These are phyloP conservation scores for Hyppa rectilinea DNA, from an alignment of 2,888 invertebrate species.

Conservation along the genomic window DNA sequence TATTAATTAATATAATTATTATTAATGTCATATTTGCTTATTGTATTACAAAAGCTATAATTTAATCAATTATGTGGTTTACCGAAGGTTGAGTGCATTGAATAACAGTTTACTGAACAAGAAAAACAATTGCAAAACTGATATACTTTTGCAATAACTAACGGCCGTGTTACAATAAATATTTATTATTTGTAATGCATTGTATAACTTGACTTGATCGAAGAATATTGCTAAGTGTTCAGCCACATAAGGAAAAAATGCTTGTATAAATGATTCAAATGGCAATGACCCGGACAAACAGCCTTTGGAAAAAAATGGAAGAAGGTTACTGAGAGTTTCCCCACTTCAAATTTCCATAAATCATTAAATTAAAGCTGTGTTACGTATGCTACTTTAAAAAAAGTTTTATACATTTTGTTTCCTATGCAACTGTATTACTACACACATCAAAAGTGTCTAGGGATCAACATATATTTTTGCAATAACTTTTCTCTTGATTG, in stretches of 20 bases:
- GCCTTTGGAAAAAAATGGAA: background rate
- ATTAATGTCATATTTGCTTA: background rate
- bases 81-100: constrained; percentile 2
- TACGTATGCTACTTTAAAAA: background rate
- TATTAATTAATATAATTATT: no score
- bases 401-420: background rate
- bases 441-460: no score
- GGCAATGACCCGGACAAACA: background rate
- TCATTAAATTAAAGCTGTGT: background rate
- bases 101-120: background rate
- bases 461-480: no score
- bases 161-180: background rate
- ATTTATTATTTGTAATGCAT: background rate
- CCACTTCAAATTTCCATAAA: no score
- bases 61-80: constrained; percentile 33
- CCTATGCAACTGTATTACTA: no score
- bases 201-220: background rate
- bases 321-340: background rate
- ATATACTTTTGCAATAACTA: constrained; percentile 2
- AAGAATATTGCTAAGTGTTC: background rate
- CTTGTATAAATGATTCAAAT: background rate
- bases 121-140: constrained; percentile 16
- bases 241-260: constrained; percentile 5
- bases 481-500: no score
- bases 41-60: background rate